These are phyloP conservation scores for Colaptes auratus DNA, from an alignment of 2,113 vertebrate species.

Conservation along the genomic window DNA sequence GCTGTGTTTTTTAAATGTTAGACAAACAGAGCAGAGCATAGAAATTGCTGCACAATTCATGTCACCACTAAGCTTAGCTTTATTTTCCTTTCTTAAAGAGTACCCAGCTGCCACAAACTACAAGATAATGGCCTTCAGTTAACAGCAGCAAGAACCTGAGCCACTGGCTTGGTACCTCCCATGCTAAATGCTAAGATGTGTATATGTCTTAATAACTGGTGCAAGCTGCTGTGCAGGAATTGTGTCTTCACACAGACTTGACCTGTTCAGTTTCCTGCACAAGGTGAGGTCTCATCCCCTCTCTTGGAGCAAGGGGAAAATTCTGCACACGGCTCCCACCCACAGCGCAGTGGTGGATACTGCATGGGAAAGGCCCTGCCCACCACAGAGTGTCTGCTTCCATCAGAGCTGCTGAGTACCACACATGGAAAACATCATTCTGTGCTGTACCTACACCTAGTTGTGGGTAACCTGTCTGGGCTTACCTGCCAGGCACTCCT, in stretches of 20 bases:
- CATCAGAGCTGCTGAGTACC: neutral
- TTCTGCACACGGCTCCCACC: neutral
- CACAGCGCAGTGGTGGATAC: accelerated
- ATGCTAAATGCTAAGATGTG: neutral
- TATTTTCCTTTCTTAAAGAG: neutral
- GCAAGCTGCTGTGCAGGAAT: neutral
- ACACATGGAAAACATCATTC: accelerated
- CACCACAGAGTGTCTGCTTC: accelerated
- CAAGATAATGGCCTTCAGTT: neutral
- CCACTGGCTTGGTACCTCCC: neutral
- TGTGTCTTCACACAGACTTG: neutral
- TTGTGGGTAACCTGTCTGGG: neutral
- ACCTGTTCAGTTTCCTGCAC: neutral
- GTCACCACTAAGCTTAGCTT: neutral
- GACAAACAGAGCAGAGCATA: neutral
- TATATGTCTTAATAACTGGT: neutral
- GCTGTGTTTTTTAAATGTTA: neutral
- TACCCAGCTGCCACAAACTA: neutral
- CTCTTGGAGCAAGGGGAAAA: neutral
- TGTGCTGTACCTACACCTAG: neutral
- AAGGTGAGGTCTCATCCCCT: neutral
- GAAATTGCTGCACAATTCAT: neutral
- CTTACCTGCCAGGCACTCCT: neutral
- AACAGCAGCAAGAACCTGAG: neutral
- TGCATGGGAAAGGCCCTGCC: neutral